phyloP scores from a whole-genome alignment of 1,140 invertebrate genomes.

The Cherax quadricarinatus region DNA sequence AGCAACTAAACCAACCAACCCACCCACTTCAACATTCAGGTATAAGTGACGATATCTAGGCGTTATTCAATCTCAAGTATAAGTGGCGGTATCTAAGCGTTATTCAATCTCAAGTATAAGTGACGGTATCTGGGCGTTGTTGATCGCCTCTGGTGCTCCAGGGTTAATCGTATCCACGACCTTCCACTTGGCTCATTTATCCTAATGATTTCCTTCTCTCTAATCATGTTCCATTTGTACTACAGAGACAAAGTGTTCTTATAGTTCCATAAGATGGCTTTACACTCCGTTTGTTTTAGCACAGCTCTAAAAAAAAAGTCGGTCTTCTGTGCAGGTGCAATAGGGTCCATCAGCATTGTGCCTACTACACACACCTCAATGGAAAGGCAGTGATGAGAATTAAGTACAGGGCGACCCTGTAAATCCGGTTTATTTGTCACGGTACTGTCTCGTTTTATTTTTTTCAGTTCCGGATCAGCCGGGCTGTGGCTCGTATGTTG shows the following conservation, averaged over 20 bases:
- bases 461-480: too few species aligned
- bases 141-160: background rate
- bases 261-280: constrained; percentile 39
- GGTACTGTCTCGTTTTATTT: too few species aligned
- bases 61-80: too few species aligned
- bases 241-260: constrained; percentile 52
- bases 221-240: constrained; percentile 49
- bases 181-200: constrained; percentile 37
- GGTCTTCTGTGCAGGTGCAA: background rate
- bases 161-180: constrained; percentile 28
- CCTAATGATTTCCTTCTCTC: constrained; percentile 49
- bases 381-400: background rate
- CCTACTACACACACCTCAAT: background rate
- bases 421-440: too few species aligned
- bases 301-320: background rate
- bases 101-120: background rate
- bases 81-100: too few species aligned
- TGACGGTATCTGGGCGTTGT: background rate
- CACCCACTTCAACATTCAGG: too few species aligned
- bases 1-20: too few species aligned
- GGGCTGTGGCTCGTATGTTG: too few species aligned
- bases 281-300: constrained; percentile 20
- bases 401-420: too few species aligned
- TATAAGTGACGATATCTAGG: too few species aligned
- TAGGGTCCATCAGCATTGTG: background rate